These are phyloP conservation scores for Gasterosteus aculeatus DNA, from an alignment of 2,113 vertebrate species.

Conservation along the genomic window DNA sequence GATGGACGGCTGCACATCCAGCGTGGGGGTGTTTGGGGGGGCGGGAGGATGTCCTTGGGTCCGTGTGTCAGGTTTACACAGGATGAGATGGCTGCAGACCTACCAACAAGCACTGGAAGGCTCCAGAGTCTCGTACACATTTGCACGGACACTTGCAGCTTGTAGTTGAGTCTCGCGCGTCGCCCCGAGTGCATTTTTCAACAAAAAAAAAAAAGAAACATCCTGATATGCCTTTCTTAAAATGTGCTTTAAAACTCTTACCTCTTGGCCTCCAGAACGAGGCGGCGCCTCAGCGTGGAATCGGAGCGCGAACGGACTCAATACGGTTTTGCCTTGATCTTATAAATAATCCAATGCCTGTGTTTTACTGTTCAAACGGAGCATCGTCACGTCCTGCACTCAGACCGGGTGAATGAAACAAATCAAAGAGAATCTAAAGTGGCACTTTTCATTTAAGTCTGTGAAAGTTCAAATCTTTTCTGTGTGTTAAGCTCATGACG, in stretches of 20 bases:
- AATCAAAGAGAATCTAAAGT: conserved; percentile 22
- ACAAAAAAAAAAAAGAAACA: background rate
- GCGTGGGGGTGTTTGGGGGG: background rate
- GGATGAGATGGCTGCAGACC: conserved; percentile 31
- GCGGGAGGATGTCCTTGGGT: conserved; percentile 10
- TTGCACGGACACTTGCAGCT: conserved; percentile 44
- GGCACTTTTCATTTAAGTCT: conserved; percentile 17
- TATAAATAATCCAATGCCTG: conserved; percentile 51
- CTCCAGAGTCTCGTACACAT: conserved; percentile 20
- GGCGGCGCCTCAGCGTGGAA: conserved; percentile 52
- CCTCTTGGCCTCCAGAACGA: conserved; percentile 45
- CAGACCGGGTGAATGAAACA: conserved; percentile 32
- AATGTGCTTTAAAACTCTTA: conserved; percentile 61
- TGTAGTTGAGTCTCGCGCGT: conserved; percentile 5
- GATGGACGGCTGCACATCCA: conserved; percentile 42
- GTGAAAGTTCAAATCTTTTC: background rate
- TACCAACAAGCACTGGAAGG: conserved; percentile 17
- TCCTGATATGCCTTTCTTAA: conserved; percentile 60
- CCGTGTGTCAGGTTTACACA: conserved; percentile 33
- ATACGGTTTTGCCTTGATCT: conserved; percentile 54
- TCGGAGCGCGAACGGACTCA: conserved; percentile 41
- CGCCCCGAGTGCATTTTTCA: conserved; percentile 31
- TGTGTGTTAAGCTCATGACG: background rate
- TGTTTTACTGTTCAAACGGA: conserved; percentile 51
- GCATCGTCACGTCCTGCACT: conserved; percentile 40